Evolutionary conservation across 2,113 vertebrate genomes (phyloP), one percentile per base, ranked within the genome.

Genomic region (Rhipidura dahli): DNA sequence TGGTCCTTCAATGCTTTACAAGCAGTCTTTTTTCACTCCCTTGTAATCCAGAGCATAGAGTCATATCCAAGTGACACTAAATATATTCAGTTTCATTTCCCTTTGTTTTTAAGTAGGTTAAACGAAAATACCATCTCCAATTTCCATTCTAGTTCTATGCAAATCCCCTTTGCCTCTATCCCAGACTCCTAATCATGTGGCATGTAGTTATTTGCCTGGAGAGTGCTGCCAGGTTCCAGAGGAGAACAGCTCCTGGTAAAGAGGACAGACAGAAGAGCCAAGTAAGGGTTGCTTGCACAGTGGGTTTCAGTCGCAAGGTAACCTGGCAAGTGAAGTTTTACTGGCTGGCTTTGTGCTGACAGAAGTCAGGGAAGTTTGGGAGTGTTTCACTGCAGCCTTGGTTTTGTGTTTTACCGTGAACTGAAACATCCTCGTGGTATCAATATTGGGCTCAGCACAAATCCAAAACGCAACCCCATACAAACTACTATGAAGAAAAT

Each of bases 101-200:
- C 42, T 95, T 94, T 92, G 87, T 80, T 95, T 95, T 89, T 64
- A 96, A 97, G 83, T 96, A 90, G 93, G 85, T 95, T 94, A 92
- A 90, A 93, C 91, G 85, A 93, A 92, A 95, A 85, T 88, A 77
- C 31, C 40, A n/a, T 89, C 26, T 89, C n/a, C 26, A 72, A 0
- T 75, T 87, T 65, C 60, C 61, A 40, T 91, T 92, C 81, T 65
- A 50, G 76, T 80, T 96, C 83, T 95, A 8, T 86, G 64, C 79
- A 93, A 80, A 85, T 94, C 80, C 56, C 77, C 44, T 57, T 3
- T 78, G 61, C 69, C 33, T 53, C 65, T 71, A 6, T 83, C 37
- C 72, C 37, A 49, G 64, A 40, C 71, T 94, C 28, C 39, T 57
- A 20, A 87, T 87, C 75, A 20, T 53, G 59, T 49, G 50, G 39